phyloP scores from a whole-genome alignment of 53 echinoderm and acorn worm genomes.

The Apostichopus leukothele region DNA sequence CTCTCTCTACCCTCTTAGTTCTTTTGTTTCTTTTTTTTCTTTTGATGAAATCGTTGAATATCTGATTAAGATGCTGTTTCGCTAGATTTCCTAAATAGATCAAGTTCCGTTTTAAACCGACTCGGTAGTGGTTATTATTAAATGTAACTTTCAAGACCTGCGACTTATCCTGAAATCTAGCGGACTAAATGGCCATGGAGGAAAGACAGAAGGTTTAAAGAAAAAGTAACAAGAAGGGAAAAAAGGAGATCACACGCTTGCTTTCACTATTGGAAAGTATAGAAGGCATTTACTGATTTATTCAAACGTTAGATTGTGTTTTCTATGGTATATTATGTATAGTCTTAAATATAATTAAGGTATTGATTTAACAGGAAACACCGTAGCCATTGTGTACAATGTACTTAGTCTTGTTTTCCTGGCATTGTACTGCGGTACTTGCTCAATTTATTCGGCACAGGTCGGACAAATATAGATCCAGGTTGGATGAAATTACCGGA shows the following conservation, averaged over 20 bases:
- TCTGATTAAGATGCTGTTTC: neutral
- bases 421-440: too few species aligned
- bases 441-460: too few species aligned
- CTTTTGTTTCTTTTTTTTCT: too few species aligned
- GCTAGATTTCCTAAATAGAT: neutral
- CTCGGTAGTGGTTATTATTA: neutral
- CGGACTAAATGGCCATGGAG: conserved; percentile 14
- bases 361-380: too few species aligned
- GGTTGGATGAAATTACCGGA: too few species aligned
- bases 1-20: neutral
- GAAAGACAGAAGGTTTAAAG: conserved; percentile 5
- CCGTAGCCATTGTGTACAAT: too few species aligned
- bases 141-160: too few species aligned
- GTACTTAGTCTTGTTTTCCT: neutral
- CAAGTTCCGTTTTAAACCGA: neutral
- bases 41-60: conserved; percentile 5
- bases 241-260: conserved; percentile 13
- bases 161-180: conserved; percentile 13
- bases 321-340: neutral
- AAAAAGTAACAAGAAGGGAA: conserved; percentile 6
- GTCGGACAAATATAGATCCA: too few species aligned
- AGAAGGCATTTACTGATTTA: conserved; percentile 13
- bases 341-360: too few species aligned
- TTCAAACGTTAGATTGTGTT: conserved; percentile 7
- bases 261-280: conserved; percentile 13